phyloP scores from a whole-genome alignment of 2,113 vertebrate genomes.

The Macquaria australasica region DNA sequence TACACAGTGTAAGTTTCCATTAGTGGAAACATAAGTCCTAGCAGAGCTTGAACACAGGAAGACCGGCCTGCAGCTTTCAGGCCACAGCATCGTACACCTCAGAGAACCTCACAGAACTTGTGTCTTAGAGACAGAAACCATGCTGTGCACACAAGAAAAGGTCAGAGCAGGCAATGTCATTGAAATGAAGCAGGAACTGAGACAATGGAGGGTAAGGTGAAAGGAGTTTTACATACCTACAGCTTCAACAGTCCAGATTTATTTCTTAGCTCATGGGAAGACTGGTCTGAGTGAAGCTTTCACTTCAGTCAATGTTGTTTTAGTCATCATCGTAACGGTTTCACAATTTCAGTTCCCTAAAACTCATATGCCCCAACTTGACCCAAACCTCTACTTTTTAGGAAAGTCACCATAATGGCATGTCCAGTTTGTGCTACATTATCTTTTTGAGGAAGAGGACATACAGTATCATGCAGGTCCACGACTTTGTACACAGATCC shows the following conservation, averaged over 20 bases:
- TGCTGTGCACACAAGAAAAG: neutral
- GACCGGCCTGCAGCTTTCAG: neutral
- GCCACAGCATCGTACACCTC: neutral
- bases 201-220: neutral
- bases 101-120: neutral
- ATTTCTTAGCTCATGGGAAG: neutral
- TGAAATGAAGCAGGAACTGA: neutral
- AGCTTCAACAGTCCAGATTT: neutral
- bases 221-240: constrained; percentile 9
- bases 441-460: neutral
- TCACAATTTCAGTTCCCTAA: constrained; percentile 30
- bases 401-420: neutral
- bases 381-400: neutral
- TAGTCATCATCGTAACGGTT: fast-evolving
- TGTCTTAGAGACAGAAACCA: neutral
- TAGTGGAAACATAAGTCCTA: constrained; percentile 51
- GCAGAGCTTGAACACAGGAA: constrained; percentile 43
- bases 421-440: neutral
- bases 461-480: neutral
- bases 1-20: constrained; percentile 52
- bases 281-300: neutral
- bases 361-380: neutral
- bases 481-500: neutral
- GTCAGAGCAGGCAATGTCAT: no score
- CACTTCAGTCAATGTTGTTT: neutral